Conservation (phyloP, 2,113 vertebrate species). For the Ornithorhynchus anatinus region DNA sequence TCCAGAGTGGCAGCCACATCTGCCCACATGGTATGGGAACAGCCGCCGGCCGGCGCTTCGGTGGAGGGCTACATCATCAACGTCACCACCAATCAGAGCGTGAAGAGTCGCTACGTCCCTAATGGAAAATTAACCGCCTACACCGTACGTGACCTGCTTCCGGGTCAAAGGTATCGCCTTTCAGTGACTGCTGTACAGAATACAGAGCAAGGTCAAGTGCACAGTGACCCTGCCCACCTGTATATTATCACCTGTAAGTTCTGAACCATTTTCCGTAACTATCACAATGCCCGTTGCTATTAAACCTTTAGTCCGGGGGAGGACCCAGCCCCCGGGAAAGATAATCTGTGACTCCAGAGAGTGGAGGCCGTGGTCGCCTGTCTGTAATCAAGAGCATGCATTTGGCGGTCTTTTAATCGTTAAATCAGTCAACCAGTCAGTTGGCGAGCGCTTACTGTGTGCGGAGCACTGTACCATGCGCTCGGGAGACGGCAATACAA, state of each 20-base stretch:
- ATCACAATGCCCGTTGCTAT: background rate
- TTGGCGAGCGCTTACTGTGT: too few species aligned
- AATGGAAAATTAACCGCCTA: conserved; percentile 81
- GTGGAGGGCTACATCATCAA: conserved; percentile 93
- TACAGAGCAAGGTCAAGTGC: conserved; percentile 79
- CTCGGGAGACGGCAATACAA: too few species aligned
- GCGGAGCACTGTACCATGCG: too few species aligned
- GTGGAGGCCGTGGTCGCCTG: too few species aligned
- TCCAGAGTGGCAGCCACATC: conserved; percentile 79
- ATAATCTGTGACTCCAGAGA: too few species aligned
- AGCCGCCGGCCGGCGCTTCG: conserved; percentile 41
- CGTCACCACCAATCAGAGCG: conserved; percentile 83
- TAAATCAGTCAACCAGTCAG: too few species aligned
- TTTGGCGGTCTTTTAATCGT: too few species aligned
- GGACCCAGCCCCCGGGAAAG: background rate
- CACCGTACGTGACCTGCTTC: conserved; percentile 82
- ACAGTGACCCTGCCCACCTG: conserved; percentile 83
- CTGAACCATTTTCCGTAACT: too few species aligned
- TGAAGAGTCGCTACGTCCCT: conserved; percentile 91
- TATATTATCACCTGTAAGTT: conserved; percentile 86
- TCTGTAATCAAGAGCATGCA: too few species aligned
- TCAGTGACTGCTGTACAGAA: conserved; percentile 81
- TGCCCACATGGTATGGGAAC: conserved; percentile 84
- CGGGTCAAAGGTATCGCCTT: conserved; percentile 83
- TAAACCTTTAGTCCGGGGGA: background rate